Base-by-base conservation (phyloP, 2,797 vertebrate genomes). In the Melanotaenia maccullochi region DNA sequence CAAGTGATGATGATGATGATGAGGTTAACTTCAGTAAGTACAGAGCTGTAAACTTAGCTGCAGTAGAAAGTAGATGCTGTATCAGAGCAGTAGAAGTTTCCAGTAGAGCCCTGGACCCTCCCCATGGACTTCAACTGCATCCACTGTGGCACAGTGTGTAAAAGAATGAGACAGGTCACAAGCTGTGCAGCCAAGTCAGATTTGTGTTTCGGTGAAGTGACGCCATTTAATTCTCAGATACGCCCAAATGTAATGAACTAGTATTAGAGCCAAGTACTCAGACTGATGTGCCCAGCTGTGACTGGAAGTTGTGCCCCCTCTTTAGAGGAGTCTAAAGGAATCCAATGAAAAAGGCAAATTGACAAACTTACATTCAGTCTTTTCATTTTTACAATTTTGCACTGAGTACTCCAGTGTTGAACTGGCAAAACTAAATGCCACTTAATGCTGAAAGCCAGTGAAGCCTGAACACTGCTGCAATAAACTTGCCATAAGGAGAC, bases 1-100 rank as follows among this genome's bases (percentile, higher is more conserved):
- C 96, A 92, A 97, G 96, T 88, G 97, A 96, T 93, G 96, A 97
- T 88, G 97, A 96, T 93, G 96, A 97, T 93, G 96, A 97, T n/a
- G 96, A 96, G 74, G 95, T 97, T 91, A 87, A 90, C 82, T 89
- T 91, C 84, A 95, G 97, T 98, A 96, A 98, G 97, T 97, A 58
- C 61, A 68, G 24, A 56, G n/a, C 7, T 16, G 5, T 52, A 51
- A 57, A 35, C 12, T 0, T 62, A 75, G 68, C 62, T 63, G 64
- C 68, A 69, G 77, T 90, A 86, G 83, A 71, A 79, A 69, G 8
- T 85, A 78, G 73, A 70, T 65, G 60, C 66, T 68, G 24, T 24
- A 25, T 71, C 40, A 59, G 58, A 81, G 9, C 30, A 49, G 49
- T 87, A 76, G 77, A 24, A 62, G 14, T 68, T 72, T 44, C 73